Evolutionary conservation across 2,113 vertebrate genomes (phyloP).

Genomic region (Marmota monax): DNA sequence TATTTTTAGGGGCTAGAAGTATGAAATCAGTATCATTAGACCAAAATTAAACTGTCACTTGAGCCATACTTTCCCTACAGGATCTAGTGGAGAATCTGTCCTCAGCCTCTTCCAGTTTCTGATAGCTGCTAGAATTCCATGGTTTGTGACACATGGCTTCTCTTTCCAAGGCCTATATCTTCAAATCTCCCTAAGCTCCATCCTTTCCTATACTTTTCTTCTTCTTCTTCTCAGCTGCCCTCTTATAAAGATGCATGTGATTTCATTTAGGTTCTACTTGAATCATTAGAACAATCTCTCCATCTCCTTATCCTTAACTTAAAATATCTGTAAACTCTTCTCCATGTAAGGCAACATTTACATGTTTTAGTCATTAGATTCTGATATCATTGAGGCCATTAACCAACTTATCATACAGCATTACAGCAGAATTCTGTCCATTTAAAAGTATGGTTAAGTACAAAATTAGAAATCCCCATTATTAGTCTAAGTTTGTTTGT

Average conservation of each 20-base stretch:
- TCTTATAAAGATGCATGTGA: not conserved
- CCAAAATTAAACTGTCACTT: not conserved
- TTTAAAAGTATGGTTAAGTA: not conserved
- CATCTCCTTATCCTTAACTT: not conserved
- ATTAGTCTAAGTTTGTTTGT: not conserved
- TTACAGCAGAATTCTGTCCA: not conserved
- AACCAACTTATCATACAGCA: not conserved
- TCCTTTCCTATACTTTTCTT: not conserved
- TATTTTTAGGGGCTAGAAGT: not conserved
- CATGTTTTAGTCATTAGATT: not conserved
- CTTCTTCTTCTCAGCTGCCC: not conserved
- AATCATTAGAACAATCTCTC: not conserved
- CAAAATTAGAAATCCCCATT: not conserved
- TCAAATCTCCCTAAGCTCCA: not conserved
- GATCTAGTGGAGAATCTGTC: not conserved
- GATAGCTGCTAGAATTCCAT: not conserved
- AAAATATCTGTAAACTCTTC: not conserved
- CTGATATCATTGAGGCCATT: not conserved
- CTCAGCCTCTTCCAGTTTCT: not conserved
- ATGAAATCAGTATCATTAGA: not conserved
- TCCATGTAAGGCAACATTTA: not conserved
- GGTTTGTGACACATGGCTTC: not conserved
- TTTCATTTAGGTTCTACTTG: not conserved
- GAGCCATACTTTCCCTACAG: not conserved
- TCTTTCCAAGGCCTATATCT: not conserved